Conservation (phyloP, 1,140 invertebrate genomes). For the Neodiprion virginianus region DNA sequence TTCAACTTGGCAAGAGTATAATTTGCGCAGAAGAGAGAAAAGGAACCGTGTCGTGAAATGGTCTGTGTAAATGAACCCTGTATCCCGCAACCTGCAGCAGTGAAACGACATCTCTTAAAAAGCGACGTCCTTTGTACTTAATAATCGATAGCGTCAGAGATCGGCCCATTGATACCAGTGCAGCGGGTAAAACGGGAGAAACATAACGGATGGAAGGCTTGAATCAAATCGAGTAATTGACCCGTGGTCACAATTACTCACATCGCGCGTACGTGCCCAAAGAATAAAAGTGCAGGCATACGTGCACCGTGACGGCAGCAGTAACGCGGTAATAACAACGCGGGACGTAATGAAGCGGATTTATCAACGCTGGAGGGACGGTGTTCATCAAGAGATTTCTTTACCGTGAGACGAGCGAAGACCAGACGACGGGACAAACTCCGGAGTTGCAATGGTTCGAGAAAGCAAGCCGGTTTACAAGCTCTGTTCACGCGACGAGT, state of each 20-base stretch:
- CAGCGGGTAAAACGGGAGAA: not conserved
- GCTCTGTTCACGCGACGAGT: not conserved
- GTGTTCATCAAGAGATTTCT: not conserved
- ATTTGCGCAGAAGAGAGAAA: no score
- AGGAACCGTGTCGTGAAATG: no score
- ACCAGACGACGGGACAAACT: no score
- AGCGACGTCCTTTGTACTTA: no score
- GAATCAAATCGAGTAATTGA: not conserved
- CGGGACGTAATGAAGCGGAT: not conserved
- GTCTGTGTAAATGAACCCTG: no score
- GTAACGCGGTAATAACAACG: slow-evolving; percentile 3
- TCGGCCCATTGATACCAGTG: no score
- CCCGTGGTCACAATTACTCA: not conserved
- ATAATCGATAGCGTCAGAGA: no score
- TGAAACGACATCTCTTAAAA: no score
- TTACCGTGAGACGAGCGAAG: not conserved
- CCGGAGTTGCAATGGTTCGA: no score
- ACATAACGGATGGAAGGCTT: not conserved
- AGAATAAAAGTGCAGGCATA: not conserved
- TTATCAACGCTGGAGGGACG: no score
- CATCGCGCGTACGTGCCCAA: not conserved
- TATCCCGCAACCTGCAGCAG: no score
- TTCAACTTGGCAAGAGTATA: no score
- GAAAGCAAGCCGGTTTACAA: not conserved
- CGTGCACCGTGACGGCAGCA: not conserved